Base-by-base conservation (phyloP, 2,113 vertebrate species). In the Perca fluviatilis region DNA sequence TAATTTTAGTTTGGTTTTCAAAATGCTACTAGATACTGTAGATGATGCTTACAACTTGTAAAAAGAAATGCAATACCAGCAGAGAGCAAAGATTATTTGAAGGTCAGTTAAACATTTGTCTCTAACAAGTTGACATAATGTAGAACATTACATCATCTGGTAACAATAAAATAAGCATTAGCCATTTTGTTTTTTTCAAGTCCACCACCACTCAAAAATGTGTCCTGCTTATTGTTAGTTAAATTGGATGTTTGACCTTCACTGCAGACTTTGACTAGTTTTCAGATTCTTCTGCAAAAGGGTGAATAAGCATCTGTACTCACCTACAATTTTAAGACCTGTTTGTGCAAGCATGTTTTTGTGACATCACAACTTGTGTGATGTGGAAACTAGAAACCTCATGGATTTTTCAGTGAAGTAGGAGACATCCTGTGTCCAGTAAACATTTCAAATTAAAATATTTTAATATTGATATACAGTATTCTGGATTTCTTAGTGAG, bases 1-100 rank as follows among this genome's bases (percentile, higher is more conserved):
- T 54, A 4, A 53, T 12, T 18, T 18, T 16, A 79, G 43, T 74
- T 50, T 43, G 14, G 23, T 61, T 66, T 76, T 71, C 21, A 50
- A 51, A 66, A 40, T 75, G 61, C 58, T 60, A 15, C 18, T n/a
- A 23, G 46, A 47, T 33, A 33, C 30, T 33, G 30, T 69, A 2
- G 49, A 49, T 63, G 27, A 40, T 8, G 18, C 43, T 64, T 53
- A 64, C 60, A n/a, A 36, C 63, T 14, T 53, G 5, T 75, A 7
- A 78, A 50, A 47, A 18, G 4, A 56, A n/a, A 56, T 56, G 12
- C 40, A 56, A 23, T 23, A 56, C 19, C 19, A n/a, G 53, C 21
- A 47, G 13, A 33, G 10, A 21, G 23, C 9, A 50, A 10, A 36
- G 27, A 23, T 14, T 3, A 25, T 53, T 25, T 67, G 16, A 65